phyloP scores from a whole-genome alignment of 2,113 vertebrate genomes.

The Ameiurus melas region DNA sequence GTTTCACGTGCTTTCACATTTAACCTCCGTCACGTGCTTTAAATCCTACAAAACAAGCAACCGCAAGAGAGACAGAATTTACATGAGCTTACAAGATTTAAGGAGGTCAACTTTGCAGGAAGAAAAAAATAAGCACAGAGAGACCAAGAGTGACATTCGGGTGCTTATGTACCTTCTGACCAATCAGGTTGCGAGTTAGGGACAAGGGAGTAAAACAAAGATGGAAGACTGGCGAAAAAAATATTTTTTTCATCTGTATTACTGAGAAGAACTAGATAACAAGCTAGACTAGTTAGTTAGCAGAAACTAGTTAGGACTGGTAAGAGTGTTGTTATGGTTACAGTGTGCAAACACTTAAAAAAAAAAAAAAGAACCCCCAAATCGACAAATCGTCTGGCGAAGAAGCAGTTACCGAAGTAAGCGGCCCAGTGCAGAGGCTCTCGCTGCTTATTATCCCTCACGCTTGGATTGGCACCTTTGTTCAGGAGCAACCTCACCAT shows the following conservation, averaged over 20 bases:
- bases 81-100: neutral
- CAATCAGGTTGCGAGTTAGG: too few species aligned
- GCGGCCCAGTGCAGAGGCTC: constrained; percentile 94
- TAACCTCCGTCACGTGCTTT: neutral
- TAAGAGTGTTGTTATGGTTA: neutral
- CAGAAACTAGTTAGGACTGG: neutral
- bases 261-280: neutral
- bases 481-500: constrained; percentile 89
- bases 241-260: neutral
- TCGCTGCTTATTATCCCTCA: constrained; percentile 90
- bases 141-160: too few species aligned
- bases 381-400: neutral
- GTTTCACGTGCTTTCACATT: neutral
- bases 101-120: too few species aligned
- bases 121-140: too few species aligned
- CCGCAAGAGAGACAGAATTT: neutral
- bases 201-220: neutral
- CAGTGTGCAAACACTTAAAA: too few species aligned
- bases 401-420: constrained; percentile 77
- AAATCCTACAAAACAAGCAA: neutral
- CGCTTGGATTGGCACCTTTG: constrained; percentile 84
- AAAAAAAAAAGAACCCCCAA: neutral
- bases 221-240: neutral
- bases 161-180: too few species aligned
- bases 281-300: neutral